phyloP scores from a whole-genome alignment of 2,888 invertebrate species.

The Dorcus hopei region DNA sequence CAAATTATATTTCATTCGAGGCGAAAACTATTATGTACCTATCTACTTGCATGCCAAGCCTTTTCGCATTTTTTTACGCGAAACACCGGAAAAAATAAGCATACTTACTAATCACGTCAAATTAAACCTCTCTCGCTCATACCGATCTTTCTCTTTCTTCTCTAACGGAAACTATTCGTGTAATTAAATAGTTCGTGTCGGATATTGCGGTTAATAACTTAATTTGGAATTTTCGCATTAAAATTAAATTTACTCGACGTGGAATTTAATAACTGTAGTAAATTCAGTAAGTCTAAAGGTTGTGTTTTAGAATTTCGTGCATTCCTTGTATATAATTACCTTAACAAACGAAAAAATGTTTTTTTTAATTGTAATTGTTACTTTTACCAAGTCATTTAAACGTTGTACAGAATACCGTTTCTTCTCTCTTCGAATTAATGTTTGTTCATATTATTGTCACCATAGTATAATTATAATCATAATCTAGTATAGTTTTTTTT shows the following conservation, averaged over 20 bases:
- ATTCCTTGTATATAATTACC: too few species aligned
- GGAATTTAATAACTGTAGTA: neutral
- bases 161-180: neutral
- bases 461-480: too few species aligned
- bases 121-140: neutral
- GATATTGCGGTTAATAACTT: constrained; percentile 2
- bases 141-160: neutral
- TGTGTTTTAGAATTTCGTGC: too few species aligned
- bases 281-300: too few species aligned
- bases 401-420: too few species aligned
- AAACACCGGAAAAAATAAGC: neutral
- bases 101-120: neutral
- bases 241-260: neutral
- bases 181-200: neutral
- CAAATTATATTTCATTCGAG: constrained; percentile 35
- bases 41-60: constrained; percentile 3
- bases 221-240: neutral
- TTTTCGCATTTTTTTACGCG: constrained; percentile 4
- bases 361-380: too few species aligned
- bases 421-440: too few species aligned
- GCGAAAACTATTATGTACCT: constrained; percentile 13
- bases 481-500: too few species aligned
- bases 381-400: too few species aligned
- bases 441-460: too few species aligned
- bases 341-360: too few species aligned